Evolutionary conservation across 2,797 vertebrate species (phyloP).

Genomic region (Okamejei kenojei): DNA sequence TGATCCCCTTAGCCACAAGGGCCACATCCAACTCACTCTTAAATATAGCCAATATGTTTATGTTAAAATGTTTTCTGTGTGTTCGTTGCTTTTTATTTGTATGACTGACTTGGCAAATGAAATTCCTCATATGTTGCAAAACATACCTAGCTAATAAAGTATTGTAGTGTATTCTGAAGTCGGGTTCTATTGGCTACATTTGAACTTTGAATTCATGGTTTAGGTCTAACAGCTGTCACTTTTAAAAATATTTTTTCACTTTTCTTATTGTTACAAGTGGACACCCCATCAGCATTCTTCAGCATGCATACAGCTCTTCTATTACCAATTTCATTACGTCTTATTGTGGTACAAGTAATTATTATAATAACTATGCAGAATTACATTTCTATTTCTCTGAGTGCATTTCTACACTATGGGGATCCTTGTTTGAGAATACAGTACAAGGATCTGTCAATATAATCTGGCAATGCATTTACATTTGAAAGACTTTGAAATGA

Average conservation of each 20-base stretch:
- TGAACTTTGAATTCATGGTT: background rate
- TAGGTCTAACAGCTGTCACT: background rate
- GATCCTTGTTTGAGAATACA: background rate
- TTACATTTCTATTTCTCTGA: background rate
- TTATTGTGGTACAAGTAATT: background rate
- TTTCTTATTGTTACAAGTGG: background rate
- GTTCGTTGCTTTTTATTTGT: no score
- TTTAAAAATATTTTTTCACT: background rate
- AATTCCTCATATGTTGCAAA: no score
- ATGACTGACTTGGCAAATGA: no score
- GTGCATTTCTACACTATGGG: background rate
- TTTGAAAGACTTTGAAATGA: background rate
- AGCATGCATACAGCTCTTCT: background rate
- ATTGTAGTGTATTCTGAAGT: background rate
- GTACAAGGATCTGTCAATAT: background rate
- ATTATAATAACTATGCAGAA: no score
- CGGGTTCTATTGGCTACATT: background rate
- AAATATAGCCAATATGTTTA: no score
- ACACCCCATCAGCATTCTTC: background rate
- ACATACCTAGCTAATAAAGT: no score
- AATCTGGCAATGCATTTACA: background rate
- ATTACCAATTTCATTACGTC: background rate
- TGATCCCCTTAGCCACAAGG: no score
- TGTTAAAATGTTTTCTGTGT: no score
- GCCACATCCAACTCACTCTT: no score